Conservation (phyloP, 2,888 invertebrate genomes). For the Trachelus iudaicus region DNA sequence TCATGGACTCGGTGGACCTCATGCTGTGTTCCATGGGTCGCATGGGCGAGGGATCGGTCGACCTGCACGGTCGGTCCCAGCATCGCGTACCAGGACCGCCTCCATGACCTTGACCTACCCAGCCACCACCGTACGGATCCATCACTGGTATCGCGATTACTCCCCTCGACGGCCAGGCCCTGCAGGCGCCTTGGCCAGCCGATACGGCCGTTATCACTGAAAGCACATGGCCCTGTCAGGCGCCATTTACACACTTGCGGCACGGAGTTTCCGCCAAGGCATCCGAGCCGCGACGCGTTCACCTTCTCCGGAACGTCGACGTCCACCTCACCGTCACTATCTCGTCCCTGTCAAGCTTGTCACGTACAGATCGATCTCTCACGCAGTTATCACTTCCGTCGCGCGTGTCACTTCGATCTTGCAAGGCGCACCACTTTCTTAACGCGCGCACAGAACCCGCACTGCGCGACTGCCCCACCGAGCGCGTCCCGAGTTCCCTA, state of each 20-base stretch:
- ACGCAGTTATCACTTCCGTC: not conserved
- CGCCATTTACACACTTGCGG: constrained; percentile 40
- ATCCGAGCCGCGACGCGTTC: not conserved
- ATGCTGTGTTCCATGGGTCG: constrained; percentile 58
- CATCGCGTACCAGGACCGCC: constrained; percentile 46
- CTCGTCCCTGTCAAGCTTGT: not conserved
- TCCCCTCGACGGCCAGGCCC: constrained; percentile 34
- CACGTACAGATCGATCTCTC: not conserved
- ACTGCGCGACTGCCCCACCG: not conserved
- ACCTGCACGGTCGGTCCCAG: constrained; percentile 61
- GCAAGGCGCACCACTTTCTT: not conserved
- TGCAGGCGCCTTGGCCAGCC: constrained; percentile 12
- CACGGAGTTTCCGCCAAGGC: not conserved
- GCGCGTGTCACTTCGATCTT: not conserved
- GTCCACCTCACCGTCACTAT: not conserved
- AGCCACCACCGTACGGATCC: constrained; percentile 68
- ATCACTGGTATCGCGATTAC: constrained; percentile 46
- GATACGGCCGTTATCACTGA: constrained; percentile 24
- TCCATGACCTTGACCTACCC: constrained; percentile 57
- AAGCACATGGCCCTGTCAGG: constrained; percentile 56
- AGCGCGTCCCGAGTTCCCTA: not conserved
- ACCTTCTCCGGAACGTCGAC: not conserved
- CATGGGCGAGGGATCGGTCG: constrained; percentile 62
- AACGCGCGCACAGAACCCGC: not conserved
- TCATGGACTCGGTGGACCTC: constrained; percentile 58